Conservation (phyloP, 2,113 vertebrate species). For the Rattus rattus region DNA sequence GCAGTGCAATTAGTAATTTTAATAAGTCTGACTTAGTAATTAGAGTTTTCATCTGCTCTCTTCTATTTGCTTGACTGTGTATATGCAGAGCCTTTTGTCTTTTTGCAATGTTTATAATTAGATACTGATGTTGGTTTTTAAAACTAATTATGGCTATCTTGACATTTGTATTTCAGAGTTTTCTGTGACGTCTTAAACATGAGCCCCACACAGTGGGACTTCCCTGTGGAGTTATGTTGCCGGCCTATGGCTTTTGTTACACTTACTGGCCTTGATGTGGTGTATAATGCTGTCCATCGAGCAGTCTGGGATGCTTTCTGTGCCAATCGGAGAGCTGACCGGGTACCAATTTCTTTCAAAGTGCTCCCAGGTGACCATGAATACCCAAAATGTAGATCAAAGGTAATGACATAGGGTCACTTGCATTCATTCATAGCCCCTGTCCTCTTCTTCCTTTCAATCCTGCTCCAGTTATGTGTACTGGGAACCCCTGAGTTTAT, state of each 20-base stretch:
- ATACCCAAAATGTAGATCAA: conserved; percentile 97
- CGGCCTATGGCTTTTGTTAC: conserved; percentile 98
- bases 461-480: background rate
- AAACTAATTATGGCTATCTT: background rate
- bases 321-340: conserved; percentile 95
- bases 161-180: conserved; percentile 71
- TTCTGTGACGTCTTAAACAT: conserved; percentile 76
- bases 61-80: background rate
- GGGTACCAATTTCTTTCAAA: conserved; percentile 98
- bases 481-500: background rate
- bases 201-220: conserved; percentile 95
- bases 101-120: background rate
- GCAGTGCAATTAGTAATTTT: background rate
- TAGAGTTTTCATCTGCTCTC: background rate
- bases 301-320: conserved; percentile 99
- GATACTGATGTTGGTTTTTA: background rate
- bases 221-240: conserved; percentile 98
- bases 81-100: background rate
- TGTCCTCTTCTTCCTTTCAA: background rate
- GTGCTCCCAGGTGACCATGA: conserved; percentile 97
- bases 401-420: conserved; percentile 87
- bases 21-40: conserved; percentile 9
- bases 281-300: conserved; percentile 96
- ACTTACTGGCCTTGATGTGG: conserved; percentile 95
- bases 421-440: background rate